These are phyloP conservation scores for Amorpha juglandis DNA, from an alignment of 2,888 invertebrate genomes.

Conservation along the genomic window DNA sequence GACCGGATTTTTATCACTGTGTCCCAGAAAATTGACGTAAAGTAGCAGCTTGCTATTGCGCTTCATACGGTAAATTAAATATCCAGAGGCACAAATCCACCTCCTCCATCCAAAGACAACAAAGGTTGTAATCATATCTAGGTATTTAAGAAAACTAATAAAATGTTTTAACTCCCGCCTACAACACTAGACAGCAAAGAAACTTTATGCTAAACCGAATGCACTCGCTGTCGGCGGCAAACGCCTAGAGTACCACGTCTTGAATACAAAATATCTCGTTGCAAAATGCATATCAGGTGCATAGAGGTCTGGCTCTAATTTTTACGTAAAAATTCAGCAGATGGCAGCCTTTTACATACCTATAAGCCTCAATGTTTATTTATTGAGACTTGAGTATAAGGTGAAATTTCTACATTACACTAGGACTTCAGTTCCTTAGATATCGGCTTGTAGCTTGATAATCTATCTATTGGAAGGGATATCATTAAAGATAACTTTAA, in stretches of 20 bases:
- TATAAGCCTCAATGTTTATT: not conserved
- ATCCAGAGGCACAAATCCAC: too few relatives aligned
- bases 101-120: too few relatives aligned
- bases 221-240: slow-evolving; percentile 58
- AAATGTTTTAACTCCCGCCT: slow-evolving; percentile 43
- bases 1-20: too few relatives aligned
- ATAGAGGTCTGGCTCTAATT: slow-evolving; percentile 1
- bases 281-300: slow-evolving; percentile 51
- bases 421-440: too few relatives aligned
- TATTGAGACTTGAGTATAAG: not conserved
- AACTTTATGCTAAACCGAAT: slow-evolving; percentile 67
- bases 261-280: slow-evolving; percentile 54
- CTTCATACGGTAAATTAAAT: too few relatives aligned
- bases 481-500: too few relatives aligned
- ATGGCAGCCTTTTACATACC: not conserved
- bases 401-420: not conserved
- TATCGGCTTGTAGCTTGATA: too few relatives aligned
- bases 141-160: too few relatives aligned
- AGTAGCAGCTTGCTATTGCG: too few relatives aligned
- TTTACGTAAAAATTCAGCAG: slow-evolving; percentile 16
- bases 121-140: too few relatives aligned
- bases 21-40: too few relatives aligned
- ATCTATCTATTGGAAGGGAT: too few relatives aligned
- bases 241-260: slow-evolving; percentile 63
- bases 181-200: slow-evolving; percentile 45